Evolutionary conservation across 2,113 vertebrate genomes (phyloP).

Genomic region (Dissostichus mawsoni): DNA sequence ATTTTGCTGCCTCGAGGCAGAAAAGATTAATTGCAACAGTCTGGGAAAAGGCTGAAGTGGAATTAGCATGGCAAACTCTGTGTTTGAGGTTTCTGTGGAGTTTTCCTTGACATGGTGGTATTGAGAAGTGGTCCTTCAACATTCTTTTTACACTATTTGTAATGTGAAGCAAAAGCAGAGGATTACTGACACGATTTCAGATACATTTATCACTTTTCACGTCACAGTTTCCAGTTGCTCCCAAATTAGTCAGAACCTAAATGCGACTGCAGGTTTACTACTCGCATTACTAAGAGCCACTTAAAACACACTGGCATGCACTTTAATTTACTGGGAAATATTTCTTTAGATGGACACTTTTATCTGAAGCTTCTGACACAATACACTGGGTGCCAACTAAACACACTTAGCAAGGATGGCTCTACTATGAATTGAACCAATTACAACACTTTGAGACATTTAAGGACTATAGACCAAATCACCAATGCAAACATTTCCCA

Average conservation of each 20-base stretch:
- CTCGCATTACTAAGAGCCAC: slow-evolving; percentile 1
- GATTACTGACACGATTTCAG: background rate
- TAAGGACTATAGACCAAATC: too few relatives aligned
- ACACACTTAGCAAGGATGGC: background rate
- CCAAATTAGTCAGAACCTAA: slow-evolving; percentile 1
- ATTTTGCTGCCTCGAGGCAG: slow-evolving; percentile 13
- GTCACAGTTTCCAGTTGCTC: slow-evolving; percentile 29
- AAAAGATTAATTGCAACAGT: slow-evolving; percentile 42
- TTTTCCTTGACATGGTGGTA: background rate
- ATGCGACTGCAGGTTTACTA: slow-evolving; percentile 36
- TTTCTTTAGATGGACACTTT: slow-evolving; percentile 6
- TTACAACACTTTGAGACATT: background rate
- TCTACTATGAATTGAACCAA: background rate
- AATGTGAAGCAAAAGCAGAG: slow-evolving; percentile 30
- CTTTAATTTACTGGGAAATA: slow-evolving; percentile 14
- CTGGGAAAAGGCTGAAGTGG: slow-evolving; percentile 10
- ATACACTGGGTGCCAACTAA: background rate
- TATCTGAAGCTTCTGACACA: slow-evolving; percentile 2
- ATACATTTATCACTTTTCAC: slow-evolving; percentile 12
- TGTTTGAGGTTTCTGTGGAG: background rate
- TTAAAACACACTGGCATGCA: slow-evolving; percentile 44
- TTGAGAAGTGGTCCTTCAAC: background rate
- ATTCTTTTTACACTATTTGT: background rate
- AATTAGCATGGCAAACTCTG: slow-evolving; percentile 27
- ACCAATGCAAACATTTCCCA: too few relatives aligned